phyloP scores from a whole-genome alignment of 1,140 invertebrate species.

The Cotesia glomerata region DNA sequence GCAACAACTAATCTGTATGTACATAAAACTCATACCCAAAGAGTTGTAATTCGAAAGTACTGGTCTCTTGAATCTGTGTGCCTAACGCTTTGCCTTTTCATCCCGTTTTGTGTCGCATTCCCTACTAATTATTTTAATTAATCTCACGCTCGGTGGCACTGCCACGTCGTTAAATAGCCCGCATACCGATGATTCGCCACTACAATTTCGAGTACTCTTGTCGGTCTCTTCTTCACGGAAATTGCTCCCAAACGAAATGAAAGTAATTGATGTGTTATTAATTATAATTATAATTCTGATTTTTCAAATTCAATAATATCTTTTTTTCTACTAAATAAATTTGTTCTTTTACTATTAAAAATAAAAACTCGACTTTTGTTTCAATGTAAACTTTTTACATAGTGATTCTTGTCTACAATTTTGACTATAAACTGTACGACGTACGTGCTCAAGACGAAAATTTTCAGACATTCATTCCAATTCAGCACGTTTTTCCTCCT shows the following conservation, averaged over 20 bases:
- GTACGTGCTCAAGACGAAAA: conserved; percentile 9
- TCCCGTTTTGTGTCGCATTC: conserved; percentile 20
- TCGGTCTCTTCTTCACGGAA: neutral
- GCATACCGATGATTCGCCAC: conserved; percentile 20
- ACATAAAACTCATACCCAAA: neutral
- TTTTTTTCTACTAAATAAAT: no score
- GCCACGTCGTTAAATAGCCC: conserved; percentile 6
- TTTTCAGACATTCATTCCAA: conserved; percentile 20
- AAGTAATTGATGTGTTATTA: neutral
- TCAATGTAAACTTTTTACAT: neutral
- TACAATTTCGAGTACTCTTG: conserved; percentile 12
- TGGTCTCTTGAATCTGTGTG: neutral
- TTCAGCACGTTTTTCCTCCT: conserved; percentile 23
- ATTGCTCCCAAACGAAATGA: neutral
- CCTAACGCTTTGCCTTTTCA: conserved; percentile 11
- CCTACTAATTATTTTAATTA: conserved; percentile 33
- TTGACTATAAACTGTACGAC: conserved; percentile 1
- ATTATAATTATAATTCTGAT: conserved; percentile 1
- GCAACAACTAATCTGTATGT: neutral
- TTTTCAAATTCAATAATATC: neutral
- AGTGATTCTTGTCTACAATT: neutral
- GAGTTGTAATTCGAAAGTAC: neutral
- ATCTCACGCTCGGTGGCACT: conserved; percentile 21
- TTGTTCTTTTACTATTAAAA: no score
- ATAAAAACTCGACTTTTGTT: no score